phyloP scores from a whole-genome alignment of 2,797 vertebrate species.

The Okamejei kenojei region DNA sequence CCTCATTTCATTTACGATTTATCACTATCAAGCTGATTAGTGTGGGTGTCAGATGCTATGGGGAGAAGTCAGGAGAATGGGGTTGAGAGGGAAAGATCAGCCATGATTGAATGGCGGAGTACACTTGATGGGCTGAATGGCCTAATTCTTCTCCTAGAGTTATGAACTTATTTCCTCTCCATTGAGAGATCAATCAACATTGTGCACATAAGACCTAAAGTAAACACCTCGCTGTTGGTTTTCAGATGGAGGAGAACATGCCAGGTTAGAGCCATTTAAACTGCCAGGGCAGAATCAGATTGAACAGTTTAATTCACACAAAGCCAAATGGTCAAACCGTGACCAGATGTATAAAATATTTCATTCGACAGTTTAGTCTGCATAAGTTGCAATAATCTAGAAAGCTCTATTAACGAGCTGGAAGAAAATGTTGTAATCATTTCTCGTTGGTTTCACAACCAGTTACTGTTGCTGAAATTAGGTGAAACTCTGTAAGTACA shows the following conservation, averaged over 20 bases:
- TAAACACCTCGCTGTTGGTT: neutral
- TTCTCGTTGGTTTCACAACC: neutral
- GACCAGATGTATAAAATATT: neutral
- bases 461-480: neutral
- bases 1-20: neutral
- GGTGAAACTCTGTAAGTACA: neutral
- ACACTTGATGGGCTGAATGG: too few species aligned
- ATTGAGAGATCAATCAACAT: neutral
- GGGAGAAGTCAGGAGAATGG: too few species aligned
- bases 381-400: neutral
- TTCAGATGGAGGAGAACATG: neutral
- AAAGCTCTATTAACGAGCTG: neutral
- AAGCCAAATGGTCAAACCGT: too few species aligned
- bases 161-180: neutral
- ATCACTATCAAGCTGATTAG: too few species aligned
- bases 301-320: neutral
- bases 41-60: too few species aligned
- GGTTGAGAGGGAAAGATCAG: too few species aligned
- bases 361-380: neutral
- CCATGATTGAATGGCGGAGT: too few species aligned
- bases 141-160: too few species aligned
- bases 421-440: neutral
- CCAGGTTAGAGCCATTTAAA: neutral
- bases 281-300: neutral
- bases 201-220: neutral